phyloP scores from a whole-genome alignment of 2,888 invertebrate genomes.

The Zygogramma bicolorata region DNA sequence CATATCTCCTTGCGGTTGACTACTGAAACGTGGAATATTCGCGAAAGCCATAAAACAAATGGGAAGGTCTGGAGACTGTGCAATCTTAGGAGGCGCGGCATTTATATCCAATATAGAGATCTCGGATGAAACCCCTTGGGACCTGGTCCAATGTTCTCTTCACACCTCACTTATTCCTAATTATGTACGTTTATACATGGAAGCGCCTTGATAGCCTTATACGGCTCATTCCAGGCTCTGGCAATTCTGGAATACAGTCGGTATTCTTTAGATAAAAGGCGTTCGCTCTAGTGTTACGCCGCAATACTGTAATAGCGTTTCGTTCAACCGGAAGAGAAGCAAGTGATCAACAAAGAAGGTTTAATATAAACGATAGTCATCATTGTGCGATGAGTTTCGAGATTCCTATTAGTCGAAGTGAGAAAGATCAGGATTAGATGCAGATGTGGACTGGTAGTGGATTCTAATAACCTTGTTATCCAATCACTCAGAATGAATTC shows the following conservation, averaged over 20 bases:
- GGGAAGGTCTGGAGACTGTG: constrained; percentile 44
- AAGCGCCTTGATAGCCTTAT: constrained; percentile 33
- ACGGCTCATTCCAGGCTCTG: constrained; percentile 17
- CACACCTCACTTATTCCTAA: constrained; percentile 65
- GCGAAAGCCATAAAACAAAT: constrained; percentile 45
- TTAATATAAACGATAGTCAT: background rate
- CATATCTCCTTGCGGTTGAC: constrained; percentile 36
- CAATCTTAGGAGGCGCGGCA: constrained; percentile 53
- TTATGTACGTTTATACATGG: constrained; percentile 59
- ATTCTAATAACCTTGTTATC: too few species aligned
- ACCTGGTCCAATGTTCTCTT: constrained; percentile 61
- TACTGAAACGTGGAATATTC: constrained; percentile 41
- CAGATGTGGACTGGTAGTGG: too few species aligned
- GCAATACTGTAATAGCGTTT: background rate
- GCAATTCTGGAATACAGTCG: constrained; percentile 33
- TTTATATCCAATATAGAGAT: constrained; percentile 59
- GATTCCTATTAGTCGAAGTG: too few species aligned
- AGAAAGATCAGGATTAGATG: too few species aligned
- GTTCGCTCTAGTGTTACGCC: background rate
- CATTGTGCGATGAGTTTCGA: background rate
- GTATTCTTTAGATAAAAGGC: constrained; percentile 8
- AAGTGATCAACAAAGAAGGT: background rate
- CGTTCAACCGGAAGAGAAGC: background rate
- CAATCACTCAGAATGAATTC: too few species aligned
- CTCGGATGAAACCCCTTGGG: constrained; percentile 61